Evolutionary conservation across 2,888 invertebrate genomes (phyloP).

Genomic region (Halocaridina rubra): DNA sequence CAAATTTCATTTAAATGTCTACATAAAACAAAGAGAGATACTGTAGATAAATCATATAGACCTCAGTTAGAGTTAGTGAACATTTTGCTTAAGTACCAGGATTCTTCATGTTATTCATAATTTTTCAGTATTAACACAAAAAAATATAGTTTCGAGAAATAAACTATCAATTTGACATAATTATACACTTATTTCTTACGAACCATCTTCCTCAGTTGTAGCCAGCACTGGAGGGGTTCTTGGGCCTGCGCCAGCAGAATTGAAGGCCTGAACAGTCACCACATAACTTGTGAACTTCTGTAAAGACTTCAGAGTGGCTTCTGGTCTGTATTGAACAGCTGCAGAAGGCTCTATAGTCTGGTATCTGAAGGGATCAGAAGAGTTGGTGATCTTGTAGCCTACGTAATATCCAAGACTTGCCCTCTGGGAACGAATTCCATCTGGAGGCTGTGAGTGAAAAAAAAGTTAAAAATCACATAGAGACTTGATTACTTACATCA

Average conservation of each 20-base stretch:
- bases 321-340: slow-evolving; percentile 49
- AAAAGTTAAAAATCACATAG: too few species aligned
- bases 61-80: too few species aligned
- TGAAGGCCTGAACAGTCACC: slow-evolving; percentile 65
- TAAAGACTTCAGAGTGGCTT: slow-evolving; percentile 67
- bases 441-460: slow-evolving; percentile 67
- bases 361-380: slow-evolving; percentile 68
- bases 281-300: slow-evolving; percentile 65
- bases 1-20: too few species aligned
- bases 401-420: slow-evolving; percentile 69
- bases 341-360: slow-evolving; percentile 65
- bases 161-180: too few species aligned
- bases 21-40: too few species aligned
- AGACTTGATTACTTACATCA: too few species aligned
- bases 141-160: too few species aligned
- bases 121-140: too few species aligned
- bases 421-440: slow-evolving; percentile 67
- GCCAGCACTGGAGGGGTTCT: slow-evolving; percentile 64
- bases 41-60: too few species aligned
- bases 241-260: slow-evolving; percentile 65
- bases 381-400: slow-evolving; percentile 68
- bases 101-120: too few species aligned
- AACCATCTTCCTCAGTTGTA: slow-evolving; percentile 66
- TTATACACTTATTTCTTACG: too few species aligned
- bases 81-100: too few species aligned